Base-by-base conservation (phyloP, 2,888 invertebrate genomes). In the Endotricha flammealis region DNA sequence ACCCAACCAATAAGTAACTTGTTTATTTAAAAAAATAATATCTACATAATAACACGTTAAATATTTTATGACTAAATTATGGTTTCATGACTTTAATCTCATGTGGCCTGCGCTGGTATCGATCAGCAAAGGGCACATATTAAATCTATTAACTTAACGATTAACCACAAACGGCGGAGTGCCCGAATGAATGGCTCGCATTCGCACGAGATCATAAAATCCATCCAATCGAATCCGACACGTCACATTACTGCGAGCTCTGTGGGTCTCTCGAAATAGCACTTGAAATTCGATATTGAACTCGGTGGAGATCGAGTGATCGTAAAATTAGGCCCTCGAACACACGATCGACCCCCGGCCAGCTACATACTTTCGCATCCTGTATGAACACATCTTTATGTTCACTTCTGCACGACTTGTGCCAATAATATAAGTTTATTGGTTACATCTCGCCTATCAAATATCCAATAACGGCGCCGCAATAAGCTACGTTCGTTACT, bases 281-380 rank as follows among this genome's bases (percentile, higher is more conserved):
- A 72, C 77, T 80, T 77, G 77, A 81, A 79, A 79, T 78, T 78
- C 74, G 76, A 79, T 75, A 74, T 68, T 65, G 61, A 66, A 65
- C 63, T 66, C 67, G 64, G 63, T 62, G 56, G 69, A 74, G 72
- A 71, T 67, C 69, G 69, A 55, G 62, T 60, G 70, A 60, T 81
- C 79, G 75, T 82, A 78, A 83, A 83, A 81, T 81, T 79, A 77
- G 71, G 69, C 61, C 57, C 62, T 58, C 53, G 52, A 61, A 65
- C 63, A 62, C 57, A 51, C 47, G 43, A 41, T 32, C 51, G 44
- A 44, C 46, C 50, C 51, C 48, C 46, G 40, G 39, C 42, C 37
- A 38, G 36, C 42, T 40, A 44, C 44, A 24, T 34, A 41, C 40
- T 37, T 35, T 38, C 36, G 41, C 36, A 28, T 38, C 32, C 37